phyloP scores from a whole-genome alignment of 2,888 invertebrate species.

The Oscheius sp. region DNA sequence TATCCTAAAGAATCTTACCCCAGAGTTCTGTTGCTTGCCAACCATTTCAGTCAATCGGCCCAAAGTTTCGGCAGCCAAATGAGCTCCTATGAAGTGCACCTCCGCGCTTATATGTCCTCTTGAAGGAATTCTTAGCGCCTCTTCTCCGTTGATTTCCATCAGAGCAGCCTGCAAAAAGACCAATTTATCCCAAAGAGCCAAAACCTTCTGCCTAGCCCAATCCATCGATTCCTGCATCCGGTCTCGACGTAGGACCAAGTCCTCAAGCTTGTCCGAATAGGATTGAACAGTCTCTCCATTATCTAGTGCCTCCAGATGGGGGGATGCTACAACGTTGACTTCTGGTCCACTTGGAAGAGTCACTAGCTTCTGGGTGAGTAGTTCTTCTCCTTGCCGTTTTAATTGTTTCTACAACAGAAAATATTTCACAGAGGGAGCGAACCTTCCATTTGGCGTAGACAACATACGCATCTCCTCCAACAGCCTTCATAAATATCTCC shows the following conservation, averaged over 20 bases:
- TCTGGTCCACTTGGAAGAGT: background rate
- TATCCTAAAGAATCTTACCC: background rate
- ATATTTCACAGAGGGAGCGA: background rate
- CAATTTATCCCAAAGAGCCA: background rate
- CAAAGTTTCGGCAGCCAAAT: background rate
- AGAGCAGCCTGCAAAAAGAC: background rate
- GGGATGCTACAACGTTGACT: background rate
- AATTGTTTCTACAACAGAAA: background rate
- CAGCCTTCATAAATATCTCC: slow-evolving; percentile 2
- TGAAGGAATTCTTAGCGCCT: background rate
- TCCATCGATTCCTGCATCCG: background rate
- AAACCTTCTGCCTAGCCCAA: slow-evolving; percentile 3
- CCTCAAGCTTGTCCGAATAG: background rate
- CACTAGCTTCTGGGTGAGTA: background rate
- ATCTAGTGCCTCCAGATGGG: background rate
- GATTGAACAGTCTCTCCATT: slow-evolving; percentile 1
- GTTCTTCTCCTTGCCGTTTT: background rate
- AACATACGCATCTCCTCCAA: background rate
- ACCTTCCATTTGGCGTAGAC: slow-evolving; percentile 15
- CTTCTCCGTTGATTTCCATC: background rate
- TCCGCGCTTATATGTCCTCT: background rate
- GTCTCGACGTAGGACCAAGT: background rate
- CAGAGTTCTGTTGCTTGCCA: background rate
- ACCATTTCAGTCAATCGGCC: background rate
- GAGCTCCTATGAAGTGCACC: slow-evolving; percentile 3